Evolutionary conservation across 2,888 invertebrate species (phyloP), one percentile per base, ranked within the genome.

Genomic region (Catocala fraxini): DNA sequence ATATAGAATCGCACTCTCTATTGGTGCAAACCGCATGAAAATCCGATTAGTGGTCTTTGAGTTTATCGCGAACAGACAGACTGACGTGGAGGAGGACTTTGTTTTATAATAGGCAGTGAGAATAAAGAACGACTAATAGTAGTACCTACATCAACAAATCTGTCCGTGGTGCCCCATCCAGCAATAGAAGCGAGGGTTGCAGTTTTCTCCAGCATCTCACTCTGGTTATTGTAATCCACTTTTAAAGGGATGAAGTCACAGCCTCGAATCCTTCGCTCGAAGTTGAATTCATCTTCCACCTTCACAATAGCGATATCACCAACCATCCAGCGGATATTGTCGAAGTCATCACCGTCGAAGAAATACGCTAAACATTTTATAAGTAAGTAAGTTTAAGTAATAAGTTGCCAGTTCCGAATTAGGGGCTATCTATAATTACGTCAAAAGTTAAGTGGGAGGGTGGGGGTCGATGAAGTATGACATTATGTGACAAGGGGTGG

Each of bases 241-340:
- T 76, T 82, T 65, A 82, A 78, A 0, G 93, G 92, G 0, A 85
- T 77, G 56, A 86, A 93, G 65, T 93, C 91, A 57, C 93, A 93
- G 0, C 93, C 93, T 0, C 76, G 76, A 0, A 92, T 70, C 0
- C 89, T 80, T 10, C 79, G 75, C 9, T 84, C 57, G 64, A 93
- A 93, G 73, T 92, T 89, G 66, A 93, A 93, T 4, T 82, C 71
- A 1, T 88, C 89, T 42, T 93, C 92, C 0, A 90, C 88, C 59
- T 89, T 91, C 0, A 93, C 92, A 0, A 93, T 84, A 0, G 93
- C 93, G 51, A 93, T 87, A 65, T 93, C 93, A 39, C 87, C 84
- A 0, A 83, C 70, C 91, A 93, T 91, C 93, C 93, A 93, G 0
- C 86, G 83, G 4, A 93, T 89, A 66, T 93, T 93, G 54, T 92